phyloP scores from a whole-genome alignment of 2,888 invertebrate species.

The Drosophila lutescens region DNA sequence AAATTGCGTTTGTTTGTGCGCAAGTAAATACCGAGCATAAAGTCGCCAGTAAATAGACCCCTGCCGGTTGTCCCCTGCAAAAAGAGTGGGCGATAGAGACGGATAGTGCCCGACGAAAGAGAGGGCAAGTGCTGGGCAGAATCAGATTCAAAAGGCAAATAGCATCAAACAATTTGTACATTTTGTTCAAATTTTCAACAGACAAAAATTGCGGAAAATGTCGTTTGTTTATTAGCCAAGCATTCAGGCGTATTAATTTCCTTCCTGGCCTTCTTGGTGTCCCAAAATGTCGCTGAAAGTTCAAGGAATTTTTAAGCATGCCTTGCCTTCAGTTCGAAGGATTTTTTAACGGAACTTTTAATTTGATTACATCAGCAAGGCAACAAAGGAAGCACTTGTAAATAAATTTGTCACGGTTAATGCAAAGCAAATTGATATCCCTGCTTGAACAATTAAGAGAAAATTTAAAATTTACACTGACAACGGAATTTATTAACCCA shows the following conservation, averaged over 20 bases:
- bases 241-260: slow-evolving; percentile 49
- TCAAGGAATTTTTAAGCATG: slow-evolving; percentile 1
- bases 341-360: slow-evolving; percentile 21
- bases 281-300: slow-evolving; percentile 6
- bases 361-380: slow-evolving; percentile 15
- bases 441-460: slow-evolving; percentile 18
- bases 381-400: slow-evolving; percentile 8
- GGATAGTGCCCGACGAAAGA: not conserved
- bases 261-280: not conserved
- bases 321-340: not conserved
- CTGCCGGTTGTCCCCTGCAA: slow-evolving; percentile 32
- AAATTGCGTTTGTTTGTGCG: slow-evolving; percentile 63
- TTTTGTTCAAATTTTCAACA: slow-evolving; percentile 48
- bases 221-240: slow-evolving; percentile 56
- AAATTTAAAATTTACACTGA: not conserved
- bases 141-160: slow-evolving; percentile 49
- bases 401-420: slow-evolving; percentile 12
- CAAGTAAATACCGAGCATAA: slow-evolving; percentile 54
- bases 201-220: slow-evolving; percentile 48
- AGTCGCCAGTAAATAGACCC: slow-evolving; percentile 52
- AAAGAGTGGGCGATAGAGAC: slow-evolving; percentile 5
- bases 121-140: not conserved
- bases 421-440: slow-evolving; percentile 21
- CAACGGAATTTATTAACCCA: not conserved
- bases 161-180: slow-evolving; percentile 59